Base-by-base conservation (phyloP, 2,113 vertebrate genomes). In the Oncorhynchus masou region DNA sequence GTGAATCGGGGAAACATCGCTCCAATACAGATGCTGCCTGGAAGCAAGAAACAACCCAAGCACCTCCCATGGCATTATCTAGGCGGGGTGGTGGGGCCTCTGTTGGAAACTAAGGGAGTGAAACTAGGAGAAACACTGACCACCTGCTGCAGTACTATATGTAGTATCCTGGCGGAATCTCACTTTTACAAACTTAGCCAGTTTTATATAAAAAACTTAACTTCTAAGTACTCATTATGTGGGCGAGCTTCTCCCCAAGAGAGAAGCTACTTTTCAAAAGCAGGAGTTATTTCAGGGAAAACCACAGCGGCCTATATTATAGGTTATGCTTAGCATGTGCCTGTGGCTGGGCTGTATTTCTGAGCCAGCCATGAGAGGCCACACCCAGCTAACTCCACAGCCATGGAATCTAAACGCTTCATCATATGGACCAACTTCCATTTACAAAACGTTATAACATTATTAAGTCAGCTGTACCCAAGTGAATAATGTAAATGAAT, bases 281-380 rank as follows among this genome's bases (percentile, higher is more conserved):
- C 85, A 74, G 75, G 57, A 85, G 84, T 91, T 92, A 93, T 94
- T 94, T 92, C 82, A 86, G 87, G 81, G 84, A 45, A 89, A 92
- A 89, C 93, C 92, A 78, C 93, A 84, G 74, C 2, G 16, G 74
- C 13, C 85, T 90, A 71, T 83, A 93, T 93, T 92, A 93, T 90
- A 93, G 24, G 87, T 90, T 92, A 22, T 57, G 86, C 79, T 91
- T 74, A 74, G 83, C 71, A 49, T 84, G 75, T 78, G 82, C 71
- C 72, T 90, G 92, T 34, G 88, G 24, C 86, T 90, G 86, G 85
- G 22, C 86, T 90, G 87, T 88, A 86, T 91, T 89, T 85, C 80
- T 88, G 83, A 77, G 15, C 27, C 27, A 68, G 69, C 71, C 48
- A 79, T 25, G 7, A 15, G 74, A 73, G 68, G 89, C 88, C 91